Percentiles rank a stretch among this genome's conserved stretches.
Conservation (phyloP, 1,140 invertebrate genomes). For the Zaprionus kolodkinae region DNA sequence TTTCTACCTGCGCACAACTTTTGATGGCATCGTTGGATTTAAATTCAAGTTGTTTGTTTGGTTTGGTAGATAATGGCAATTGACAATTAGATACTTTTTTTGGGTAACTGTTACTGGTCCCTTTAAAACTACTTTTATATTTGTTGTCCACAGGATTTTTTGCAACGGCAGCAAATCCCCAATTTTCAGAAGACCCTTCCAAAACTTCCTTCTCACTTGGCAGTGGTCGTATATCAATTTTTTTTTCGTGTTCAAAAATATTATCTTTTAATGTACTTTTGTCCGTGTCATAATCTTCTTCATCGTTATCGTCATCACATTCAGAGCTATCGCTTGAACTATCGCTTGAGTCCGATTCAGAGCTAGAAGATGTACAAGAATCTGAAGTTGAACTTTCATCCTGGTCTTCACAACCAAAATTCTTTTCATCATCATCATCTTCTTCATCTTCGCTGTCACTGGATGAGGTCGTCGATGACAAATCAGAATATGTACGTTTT, state of each 20-base stretch:
- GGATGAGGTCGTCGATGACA: constrained; percentile 76
- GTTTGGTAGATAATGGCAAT: constrained; percentile 28
- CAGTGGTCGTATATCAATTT: constrained; percentile 46
- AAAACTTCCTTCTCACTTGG: constrained; percentile 39
- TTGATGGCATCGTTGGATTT: constrained; percentile 28
- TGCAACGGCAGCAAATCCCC: constrained; percentile 91
- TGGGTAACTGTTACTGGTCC: constrained; percentile 36
- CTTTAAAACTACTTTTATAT: constrained; percentile 57
- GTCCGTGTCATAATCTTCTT: constrained; percentile 77
- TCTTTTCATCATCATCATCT: constrained; percentile 72
- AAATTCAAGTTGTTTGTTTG: constrained; percentile 24
- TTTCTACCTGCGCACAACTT: constrained; percentile 21
- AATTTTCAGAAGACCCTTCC: constrained; percentile 86
- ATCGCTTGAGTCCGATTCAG: constrained; percentile 77
- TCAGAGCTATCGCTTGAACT: constrained; percentile 82
- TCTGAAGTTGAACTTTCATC: constrained; percentile 79
- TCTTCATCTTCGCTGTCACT: constrained; percentile 83
- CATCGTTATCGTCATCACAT: constrained; percentile 78
- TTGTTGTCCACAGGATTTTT: constrained; percentile 85
- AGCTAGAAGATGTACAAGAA: constrained; percentile 85
- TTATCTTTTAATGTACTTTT: constrained; percentile 76
- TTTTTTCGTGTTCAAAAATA: constrained; percentile 66
- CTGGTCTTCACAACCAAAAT: constrained; percentile 68
- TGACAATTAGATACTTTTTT: constrained; percentile 29
- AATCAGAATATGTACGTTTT: constrained; percentile 75